Base-by-base conservation (phyloP, 2,888 invertebrate species). In the Apodemia zela region DNA sequence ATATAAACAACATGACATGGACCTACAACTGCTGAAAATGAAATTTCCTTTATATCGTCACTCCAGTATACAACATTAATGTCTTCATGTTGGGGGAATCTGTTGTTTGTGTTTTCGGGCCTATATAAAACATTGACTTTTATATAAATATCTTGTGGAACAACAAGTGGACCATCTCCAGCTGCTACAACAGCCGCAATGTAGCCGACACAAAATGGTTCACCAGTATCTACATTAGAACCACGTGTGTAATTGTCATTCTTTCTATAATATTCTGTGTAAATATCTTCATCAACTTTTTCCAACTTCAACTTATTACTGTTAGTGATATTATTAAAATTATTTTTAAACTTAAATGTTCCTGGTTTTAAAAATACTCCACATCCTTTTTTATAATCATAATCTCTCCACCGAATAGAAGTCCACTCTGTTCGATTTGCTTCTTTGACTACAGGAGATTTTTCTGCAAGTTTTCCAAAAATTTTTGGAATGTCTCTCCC, bases 181-280 rank as follows among this genome's bases (percentile, higher is more conserved):
- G 85, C 87, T 2, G 93, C 92, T 45, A 85, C 92, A 59, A 97
- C 95, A 0, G 93, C 92, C 42, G 92, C 92, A 57, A 97, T 94
- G 60, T 94, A 92, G 1, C 94, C 97, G 11, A 97, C 92, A 71
- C 94, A 93, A 80, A 96, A 97, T 0, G 97, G 96, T 67, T 95
- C 94, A 0, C 95, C 95, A 0, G 95, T 95, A 67, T 95, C 94
- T 15, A 92, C 79, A 74, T 96, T 96, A 0, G 95, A 95, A 0
- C 96, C 95, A 71, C 95, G 95, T 25, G 94, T 80, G 68, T 92
- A 93, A 68, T 95, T 95, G 15, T 93, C 93, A 57, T 93, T 94
- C 84, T 97, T 97, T 64, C 97, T 92, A 79, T 97, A 97, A 73
- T 94, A 94, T 80, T 97, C 97, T 0, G 97, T 95, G 77, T 96